phyloP scores from a whole-genome alignment of 2,797 vertebrate genomes.

The Bufotes viridis region DNA sequence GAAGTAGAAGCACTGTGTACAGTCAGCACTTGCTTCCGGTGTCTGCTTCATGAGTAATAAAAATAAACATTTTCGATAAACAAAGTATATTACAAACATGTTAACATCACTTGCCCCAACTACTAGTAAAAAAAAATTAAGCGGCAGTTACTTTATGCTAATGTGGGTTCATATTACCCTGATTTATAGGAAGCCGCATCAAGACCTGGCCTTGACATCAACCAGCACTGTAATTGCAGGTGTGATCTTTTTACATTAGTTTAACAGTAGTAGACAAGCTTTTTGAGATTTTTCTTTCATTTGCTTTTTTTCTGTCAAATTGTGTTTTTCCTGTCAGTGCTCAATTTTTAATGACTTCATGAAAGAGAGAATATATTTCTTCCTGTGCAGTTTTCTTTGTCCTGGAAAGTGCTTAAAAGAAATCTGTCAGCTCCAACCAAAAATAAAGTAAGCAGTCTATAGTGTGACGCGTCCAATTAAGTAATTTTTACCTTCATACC shows the following conservation, averaged over 20 bases:
- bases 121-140: too few relatives aligned
- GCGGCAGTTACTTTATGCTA: too few relatives aligned
- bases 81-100: too few relatives aligned
- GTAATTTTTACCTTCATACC: too few relatives aligned
- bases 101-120: too few relatives aligned
- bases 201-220: background rate
- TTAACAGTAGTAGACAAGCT: background rate
- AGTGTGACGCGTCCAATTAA: too few relatives aligned
- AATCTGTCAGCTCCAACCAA: too few relatives aligned
- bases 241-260: background rate
- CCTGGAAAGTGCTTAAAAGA: background rate
- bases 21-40: too few relatives aligned
- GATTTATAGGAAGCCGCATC: background rate
- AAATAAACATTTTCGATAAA: too few relatives aligned
- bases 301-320: background rate
- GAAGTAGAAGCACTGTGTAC: too few relatives aligned
- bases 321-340: constrained; percentile 5
- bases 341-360: background rate
- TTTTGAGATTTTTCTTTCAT: background rate
- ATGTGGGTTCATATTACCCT: background rate
- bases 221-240: background rate
- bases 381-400: background rate
- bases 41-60: too few relatives aligned
- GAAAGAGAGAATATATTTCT: background rate
- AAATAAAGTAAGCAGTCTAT: too few relatives aligned